phyloP scores from a whole-genome alignment of 1,140 invertebrate genomes.

The Belonocnema kinseyi region DNA sequence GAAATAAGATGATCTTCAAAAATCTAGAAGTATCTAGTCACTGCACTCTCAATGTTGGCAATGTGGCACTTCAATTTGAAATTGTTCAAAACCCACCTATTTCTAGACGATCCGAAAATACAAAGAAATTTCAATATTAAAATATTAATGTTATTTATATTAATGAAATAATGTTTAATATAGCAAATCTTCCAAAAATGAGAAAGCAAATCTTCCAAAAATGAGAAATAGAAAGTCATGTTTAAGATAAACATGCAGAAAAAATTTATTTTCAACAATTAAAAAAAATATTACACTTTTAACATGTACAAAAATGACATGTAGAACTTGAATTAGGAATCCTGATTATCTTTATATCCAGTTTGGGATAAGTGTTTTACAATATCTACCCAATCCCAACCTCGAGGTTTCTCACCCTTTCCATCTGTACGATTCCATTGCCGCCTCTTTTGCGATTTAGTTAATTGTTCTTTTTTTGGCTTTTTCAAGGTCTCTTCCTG shows the following conservation, averaged over 20 bases:
- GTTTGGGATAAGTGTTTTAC: constrained; percentile 96
- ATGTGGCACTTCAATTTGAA: too few species aligned
- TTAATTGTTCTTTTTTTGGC: constrained; percentile 88
- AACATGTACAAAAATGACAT: constrained; percentile 59
- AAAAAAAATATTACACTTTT: constrained; percentile 65
- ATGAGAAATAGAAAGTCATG: too few species aligned
- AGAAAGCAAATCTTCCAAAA: too few species aligned
- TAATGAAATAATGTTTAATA: too few species aligned
- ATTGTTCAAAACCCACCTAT: too few species aligned
- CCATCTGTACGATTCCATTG: constrained; percentile 89
- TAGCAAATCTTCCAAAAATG: too few species aligned
- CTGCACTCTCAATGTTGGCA: too few species aligned
- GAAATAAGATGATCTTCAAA: too few species aligned
- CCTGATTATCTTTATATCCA: constrained; percentile 76
- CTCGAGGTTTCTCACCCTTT: constrained; percentile 89
- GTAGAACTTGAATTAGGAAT: constrained; percentile 58
- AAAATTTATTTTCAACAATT: constrained; percentile 58
- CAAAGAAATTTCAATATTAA: too few species aligned
- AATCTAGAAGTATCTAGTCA: too few species aligned
- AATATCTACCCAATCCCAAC: constrained; percentile 96
- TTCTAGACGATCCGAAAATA: too few species aligned
- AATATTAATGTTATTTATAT: too few species aligned
- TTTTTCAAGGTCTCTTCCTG: constrained; percentile 75
- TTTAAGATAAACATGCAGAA: constrained; percentile 42
- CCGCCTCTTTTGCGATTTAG: constrained; percentile 92